These are phyloP conservation scores for Cyphomyrus discorhynchus DNA, from an alignment of 2,113 vertebrate species.

Conservation along the genomic window DNA sequence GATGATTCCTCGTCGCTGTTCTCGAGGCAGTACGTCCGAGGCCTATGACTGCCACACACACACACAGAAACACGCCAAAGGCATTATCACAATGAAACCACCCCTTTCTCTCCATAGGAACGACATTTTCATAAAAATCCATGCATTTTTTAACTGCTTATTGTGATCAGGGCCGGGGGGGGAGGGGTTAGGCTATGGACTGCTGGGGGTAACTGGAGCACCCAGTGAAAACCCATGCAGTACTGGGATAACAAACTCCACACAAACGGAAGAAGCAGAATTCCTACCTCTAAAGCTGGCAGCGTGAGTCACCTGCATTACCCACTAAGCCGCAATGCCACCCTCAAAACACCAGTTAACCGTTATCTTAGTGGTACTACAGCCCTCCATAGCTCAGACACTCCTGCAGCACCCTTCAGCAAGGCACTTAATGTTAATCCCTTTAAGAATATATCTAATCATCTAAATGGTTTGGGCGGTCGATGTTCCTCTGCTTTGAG, in stretches of 20 bases:
- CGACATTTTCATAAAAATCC: neutral
- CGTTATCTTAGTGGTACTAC: neutral
- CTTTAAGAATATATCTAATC: neutral
- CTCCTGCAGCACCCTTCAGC: neutral
- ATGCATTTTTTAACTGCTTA: neutral
- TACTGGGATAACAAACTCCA: neutral
- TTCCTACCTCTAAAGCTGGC: neutral
- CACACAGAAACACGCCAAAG: slow-evolving; percentile 32
- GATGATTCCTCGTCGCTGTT: slow-evolving; percentile 98
- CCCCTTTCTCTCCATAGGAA: neutral
- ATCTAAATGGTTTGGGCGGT: neutral
- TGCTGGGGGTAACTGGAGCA: neutral
- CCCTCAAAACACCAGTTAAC: neutral
- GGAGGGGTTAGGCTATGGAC: too few species aligned
- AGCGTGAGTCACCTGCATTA: neutral
- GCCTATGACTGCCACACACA: slow-evolving; percentile 61
- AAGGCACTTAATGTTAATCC: neutral
- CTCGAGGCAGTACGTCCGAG: slow-evolving; percentile 83
- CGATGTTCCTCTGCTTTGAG: neutral
- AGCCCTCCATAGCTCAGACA: neutral
- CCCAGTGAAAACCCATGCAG: neutral
- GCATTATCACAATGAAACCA: neutral
- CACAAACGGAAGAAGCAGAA: neutral
- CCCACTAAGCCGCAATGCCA: neutral
- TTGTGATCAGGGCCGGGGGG: neutral